Evolutionary conservation across 2,113 vertebrate species (phyloP), one percentile per base, ranked within the genome.

Genomic region (Proterorhinus semilunaris): DNA sequence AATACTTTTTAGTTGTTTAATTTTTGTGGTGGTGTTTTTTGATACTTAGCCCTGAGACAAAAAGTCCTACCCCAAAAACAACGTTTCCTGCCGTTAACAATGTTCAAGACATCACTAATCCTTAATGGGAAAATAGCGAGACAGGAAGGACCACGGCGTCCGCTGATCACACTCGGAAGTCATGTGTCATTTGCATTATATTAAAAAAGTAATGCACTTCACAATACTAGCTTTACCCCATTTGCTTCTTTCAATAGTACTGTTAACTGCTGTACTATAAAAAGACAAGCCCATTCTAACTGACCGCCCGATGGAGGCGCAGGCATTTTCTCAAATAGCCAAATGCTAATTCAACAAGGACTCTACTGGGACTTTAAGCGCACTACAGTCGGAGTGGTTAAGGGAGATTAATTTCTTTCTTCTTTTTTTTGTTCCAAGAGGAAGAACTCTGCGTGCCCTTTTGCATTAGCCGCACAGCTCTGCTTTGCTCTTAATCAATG

Each of bases 381-480:
- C 44, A 72, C 55, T 57, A 42, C 17, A 7, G 71, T 82, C 82
- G 49, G 70, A 83, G 83, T 66, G 65, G 66, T 81, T 86, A 80
- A 83, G 84, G 74, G 71, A 87, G 83, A 92, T 87, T 84, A 76
- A 84, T 90, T 87, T 59, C 21, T 36, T 36, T 36, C 27, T 36
- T 36, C 27, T 50, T 6, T 5, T 53, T 55, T 55, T 53, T 79
- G 79, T 83, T 75, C 66, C 79, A 36, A 36, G 43, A 48, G 51
- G 65, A 79, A 75, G 63, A 78, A 82, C 71, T 81, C 68, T 65
- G 61, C 62, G 50, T 64, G 55, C 52, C 69, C 72, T 82, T 66
- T 72, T 74, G 65, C 70, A 86, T 87, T 81, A 85, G 80, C 64
- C 43, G 0, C 75, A 78, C 66, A 63, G 62, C 58, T 21, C 66